Conservation (phyloP, 2,888 invertebrate species). For the Isotomurus palustris region DNA sequence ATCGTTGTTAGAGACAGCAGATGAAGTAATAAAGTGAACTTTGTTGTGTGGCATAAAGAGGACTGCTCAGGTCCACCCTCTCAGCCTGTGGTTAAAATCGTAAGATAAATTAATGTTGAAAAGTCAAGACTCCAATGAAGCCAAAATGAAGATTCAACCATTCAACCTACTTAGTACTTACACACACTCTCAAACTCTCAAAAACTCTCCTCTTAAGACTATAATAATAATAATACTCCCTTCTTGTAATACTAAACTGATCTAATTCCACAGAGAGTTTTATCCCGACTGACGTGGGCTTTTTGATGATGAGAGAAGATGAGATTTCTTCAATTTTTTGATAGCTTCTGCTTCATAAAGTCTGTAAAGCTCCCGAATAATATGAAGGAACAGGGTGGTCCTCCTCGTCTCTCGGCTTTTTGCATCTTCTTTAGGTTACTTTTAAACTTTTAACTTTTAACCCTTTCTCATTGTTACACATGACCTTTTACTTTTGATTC, state of each 20-base stretch:
- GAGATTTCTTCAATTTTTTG: background rate
- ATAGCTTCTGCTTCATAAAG: background rate
- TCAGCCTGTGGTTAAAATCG: background rate
- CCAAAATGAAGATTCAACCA: background rate
- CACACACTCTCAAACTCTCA: no score
- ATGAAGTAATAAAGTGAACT: no score
- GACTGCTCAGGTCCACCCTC: background rate
- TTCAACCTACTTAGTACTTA: no score
- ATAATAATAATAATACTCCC: background rate
- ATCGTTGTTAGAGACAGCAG: no score
- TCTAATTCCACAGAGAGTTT: background rate
- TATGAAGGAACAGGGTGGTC: conserved; percentile 47
- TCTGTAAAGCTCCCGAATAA: background rate
- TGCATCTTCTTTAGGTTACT: no score
- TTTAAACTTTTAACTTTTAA: no score
- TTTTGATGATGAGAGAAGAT: no score
- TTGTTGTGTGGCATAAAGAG: background rate
- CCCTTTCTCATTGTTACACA: no score
- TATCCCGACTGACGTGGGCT: no score
- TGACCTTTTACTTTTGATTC: no score
- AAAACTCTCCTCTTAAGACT: background rate
- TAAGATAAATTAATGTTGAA: conserved; percentile 6
- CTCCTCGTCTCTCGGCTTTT: conserved; percentile 41
- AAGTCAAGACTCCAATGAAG: conserved; percentile 6
- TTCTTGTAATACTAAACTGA: background rate